Conservation (phyloP, 37 sponge, comb jelly and placozoan species). For the Halichondria panicea region DNA sequence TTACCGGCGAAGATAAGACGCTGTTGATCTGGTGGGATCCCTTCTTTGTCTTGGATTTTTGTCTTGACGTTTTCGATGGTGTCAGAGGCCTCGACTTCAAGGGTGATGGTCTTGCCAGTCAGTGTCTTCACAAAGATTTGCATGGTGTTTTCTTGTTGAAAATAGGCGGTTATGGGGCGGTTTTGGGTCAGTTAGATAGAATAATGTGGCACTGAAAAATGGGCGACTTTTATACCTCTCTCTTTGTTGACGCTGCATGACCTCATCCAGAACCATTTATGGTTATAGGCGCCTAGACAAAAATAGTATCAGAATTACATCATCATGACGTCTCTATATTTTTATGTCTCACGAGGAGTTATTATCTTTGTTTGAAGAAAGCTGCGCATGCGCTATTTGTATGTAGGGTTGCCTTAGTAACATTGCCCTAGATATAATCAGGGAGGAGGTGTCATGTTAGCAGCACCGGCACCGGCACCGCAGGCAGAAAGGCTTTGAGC, state of each 20-base stretch:
- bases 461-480: no score
- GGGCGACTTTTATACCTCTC: no score
- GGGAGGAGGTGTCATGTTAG: neutral
- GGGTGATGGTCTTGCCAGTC: constrained; percentile 94
- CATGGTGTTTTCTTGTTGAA: constrained; percentile 48
- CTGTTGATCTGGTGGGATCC: constrained; percentile 95
- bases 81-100: constrained; percentile 91
- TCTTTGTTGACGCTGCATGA: no score
- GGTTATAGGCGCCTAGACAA: no score
- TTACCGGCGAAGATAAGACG: constrained; percentile 93
- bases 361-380: neutral
- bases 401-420: neutral
- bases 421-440: neutral
- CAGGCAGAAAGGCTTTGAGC: no score
- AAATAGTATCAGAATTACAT: no score
- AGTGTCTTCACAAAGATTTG: constrained; percentile 68
- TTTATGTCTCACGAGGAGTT: neutral
- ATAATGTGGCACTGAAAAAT: no score
- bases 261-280: no score
- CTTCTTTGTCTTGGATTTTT: constrained; percentile 94
- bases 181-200: neutral
- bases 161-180: neutral
- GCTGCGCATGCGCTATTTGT: neutral
- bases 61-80: constrained; percentile 90
- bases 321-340: neutral